A percentile compares a stretch with the other conserved stretches of the same genome.
Evolutionary conservation across 2,888 invertebrate species (phyloP).

Genomic region (Flexamia atlantica): DNA sequence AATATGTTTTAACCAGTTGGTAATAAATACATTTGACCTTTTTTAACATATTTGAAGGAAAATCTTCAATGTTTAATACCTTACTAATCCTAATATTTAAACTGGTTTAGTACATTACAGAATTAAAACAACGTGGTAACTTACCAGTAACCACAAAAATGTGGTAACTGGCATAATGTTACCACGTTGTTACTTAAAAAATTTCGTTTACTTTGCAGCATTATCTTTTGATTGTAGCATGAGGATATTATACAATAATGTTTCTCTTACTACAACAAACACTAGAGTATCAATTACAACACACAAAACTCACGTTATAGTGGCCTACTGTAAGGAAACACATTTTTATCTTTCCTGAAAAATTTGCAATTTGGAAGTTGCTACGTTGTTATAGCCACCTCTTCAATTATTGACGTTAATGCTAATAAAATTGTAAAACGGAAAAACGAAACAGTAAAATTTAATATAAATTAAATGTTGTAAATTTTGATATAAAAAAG

Average conservation of each 20-base stretch:
- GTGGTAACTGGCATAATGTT: constrained; percentile 10
- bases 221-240: not conserved
- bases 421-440: too few species aligned
- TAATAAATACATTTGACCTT: constrained; percentile 14
- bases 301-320: constrained; percentile 12
- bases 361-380: not conserved
- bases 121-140: constrained; percentile 25
- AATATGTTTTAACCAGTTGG: constrained; percentile 10
- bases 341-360: constrained; percentile 12
- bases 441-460: too few species aligned
- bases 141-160: constrained; percentile 23
- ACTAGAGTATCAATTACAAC: constrained; percentile 22
- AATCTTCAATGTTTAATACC: not conserved
- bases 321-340: constrained; percentile 1
- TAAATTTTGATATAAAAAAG: too few species aligned
- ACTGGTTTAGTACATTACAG: constrained; percentile 15
- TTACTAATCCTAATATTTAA: not conserved
- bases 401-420: too few species aligned
- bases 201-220: not conserved
- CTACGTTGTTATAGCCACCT: not conserved
- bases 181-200: not conserved
- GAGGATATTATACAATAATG: not conserved
- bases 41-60: too few species aligned
- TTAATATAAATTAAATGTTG: too few species aligned
- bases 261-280: not conserved